These are phyloP conservation scores for Rhinatrema bivittatum DNA, from an alignment of 2,797 vertebrate species.

Conservation along the genomic window DNA sequence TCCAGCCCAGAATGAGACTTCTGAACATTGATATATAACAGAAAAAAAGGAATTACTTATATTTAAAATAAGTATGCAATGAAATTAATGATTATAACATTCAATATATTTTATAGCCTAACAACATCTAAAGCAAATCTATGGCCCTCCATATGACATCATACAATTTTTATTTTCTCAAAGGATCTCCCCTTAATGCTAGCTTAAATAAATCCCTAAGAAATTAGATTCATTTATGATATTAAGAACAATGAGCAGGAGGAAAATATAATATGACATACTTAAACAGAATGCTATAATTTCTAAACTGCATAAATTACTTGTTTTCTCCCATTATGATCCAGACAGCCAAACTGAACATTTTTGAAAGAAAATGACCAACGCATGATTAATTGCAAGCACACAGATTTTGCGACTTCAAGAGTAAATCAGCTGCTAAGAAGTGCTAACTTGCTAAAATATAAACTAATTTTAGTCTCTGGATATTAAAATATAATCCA, in stretches of 20 bases:
- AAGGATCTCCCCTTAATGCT: slow-evolving; percentile 1
- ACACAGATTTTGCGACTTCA: slow-evolving; percentile 75
- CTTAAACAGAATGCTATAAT: slow-evolving; percentile 51
- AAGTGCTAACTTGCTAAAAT: slow-evolving; percentile 90
- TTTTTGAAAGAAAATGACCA: slow-evolving; percentile 65
- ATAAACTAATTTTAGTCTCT: slow-evolving; percentile 85
- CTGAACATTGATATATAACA: no score
- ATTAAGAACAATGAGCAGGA: slow-evolving; percentile 12
- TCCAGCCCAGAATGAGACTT: no score
- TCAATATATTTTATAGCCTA: slow-evolving; percentile 25
- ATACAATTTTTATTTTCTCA: slow-evolving; percentile 12
- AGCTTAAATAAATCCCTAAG: slow-evolving; percentile 27
- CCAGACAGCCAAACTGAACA: slow-evolving; percentile 62
- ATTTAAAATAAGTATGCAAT: slow-evolving; percentile 20
- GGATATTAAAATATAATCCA: slow-evolving; percentile 92
- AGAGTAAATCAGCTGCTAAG: slow-evolving; percentile 83
- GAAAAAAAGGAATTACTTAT: no score
- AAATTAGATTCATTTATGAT: slow-evolving; percentile 24
- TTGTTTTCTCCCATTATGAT: slow-evolving; percentile 68
- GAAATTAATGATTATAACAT: slow-evolving; percentile 32
- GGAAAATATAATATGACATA: slow-evolving; percentile 33
- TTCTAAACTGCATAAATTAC: slow-evolving; percentile 70
- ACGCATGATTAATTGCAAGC: slow-evolving; percentile 74
- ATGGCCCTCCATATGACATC: not conserved
- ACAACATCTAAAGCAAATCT: not conserved